Conservation (phyloP, 2,888 invertebrate species). For the Deroplatys truncata region DNA sequence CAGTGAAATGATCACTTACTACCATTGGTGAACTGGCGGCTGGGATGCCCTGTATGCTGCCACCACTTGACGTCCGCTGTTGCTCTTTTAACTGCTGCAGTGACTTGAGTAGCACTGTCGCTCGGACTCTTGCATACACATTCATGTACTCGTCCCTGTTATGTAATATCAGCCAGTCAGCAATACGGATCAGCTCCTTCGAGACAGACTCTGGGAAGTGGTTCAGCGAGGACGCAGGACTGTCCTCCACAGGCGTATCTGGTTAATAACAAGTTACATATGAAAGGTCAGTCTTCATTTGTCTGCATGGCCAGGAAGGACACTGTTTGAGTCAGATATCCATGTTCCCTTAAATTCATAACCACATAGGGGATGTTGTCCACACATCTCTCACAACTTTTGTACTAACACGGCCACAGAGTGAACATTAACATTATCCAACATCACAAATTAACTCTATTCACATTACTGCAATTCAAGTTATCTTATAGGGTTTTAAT, state of each 20-base stretch:
- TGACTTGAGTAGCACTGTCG: conserved; percentile 70
- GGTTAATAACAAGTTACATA: background rate
- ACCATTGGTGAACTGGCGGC: conserved; percentile 54
- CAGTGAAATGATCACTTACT: conserved; percentile 46
- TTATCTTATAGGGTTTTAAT: too few species aligned
- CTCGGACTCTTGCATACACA: conserved; percentile 70
- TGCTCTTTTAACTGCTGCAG: conserved; percentile 75
- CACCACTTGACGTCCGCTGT: conserved; percentile 71
- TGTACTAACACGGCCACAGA: too few species aligned
- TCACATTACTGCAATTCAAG: too few species aligned
- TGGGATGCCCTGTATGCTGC: conserved; percentile 57
- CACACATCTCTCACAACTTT: too few species aligned
- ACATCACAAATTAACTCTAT: too few species aligned
- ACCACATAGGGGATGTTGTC: too few species aligned
- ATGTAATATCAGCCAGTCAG: conserved; percentile 80
- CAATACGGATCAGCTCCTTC: conserved; percentile 71
- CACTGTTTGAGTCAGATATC: too few species aligned
- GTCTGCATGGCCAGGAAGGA: too few species aligned
- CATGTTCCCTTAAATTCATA: too few species aligned
- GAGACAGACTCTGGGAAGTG: conserved; percentile 67
- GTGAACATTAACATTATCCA: too few species aligned
- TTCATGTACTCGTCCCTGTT: conserved; percentile 68
- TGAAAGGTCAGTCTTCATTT: too few species aligned
- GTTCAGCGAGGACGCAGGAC: conserved; percentile 53
- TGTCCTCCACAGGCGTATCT: conserved; percentile 48